Evolutionary conservation across 2,797 vertebrate species (phyloP).

Genomic region (Gallinago nigripennis): DNA sequence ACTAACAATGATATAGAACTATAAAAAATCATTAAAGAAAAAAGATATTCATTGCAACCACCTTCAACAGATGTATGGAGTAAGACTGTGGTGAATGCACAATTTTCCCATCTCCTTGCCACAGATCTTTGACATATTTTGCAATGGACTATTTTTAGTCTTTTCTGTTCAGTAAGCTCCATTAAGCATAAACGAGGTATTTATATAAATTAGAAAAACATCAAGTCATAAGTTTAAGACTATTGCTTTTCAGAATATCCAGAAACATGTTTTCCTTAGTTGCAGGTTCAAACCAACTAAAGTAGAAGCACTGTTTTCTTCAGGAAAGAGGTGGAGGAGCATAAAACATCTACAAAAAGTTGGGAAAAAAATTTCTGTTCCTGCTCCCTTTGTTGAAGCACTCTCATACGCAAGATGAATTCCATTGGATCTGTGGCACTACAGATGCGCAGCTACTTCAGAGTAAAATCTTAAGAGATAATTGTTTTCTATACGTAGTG

Average conservation of each 20-base stretch:
- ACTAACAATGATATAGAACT: background rate
- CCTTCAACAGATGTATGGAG: background rate
- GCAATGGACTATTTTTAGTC: background rate
- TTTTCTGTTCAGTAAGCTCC: background rate
- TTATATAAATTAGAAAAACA: background rate
- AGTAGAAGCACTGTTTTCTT: background rate
- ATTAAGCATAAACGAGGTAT: background rate
- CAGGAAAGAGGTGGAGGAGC: background rate
- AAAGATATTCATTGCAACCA: background rate
- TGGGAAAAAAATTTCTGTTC: fast-evolving
- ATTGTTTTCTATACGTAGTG: background rate
- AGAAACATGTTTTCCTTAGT: fast-evolving
- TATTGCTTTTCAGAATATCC: background rate
- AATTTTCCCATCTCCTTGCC: background rate
- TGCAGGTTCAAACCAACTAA: background rate
- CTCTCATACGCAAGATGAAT: background rate
- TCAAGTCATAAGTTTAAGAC: background rate
- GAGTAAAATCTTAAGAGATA: background rate
- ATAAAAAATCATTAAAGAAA: background rate
- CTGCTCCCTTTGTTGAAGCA: background rate
- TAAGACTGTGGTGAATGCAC: background rate
- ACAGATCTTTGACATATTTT: background rate
- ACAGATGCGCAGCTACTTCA: background rate
- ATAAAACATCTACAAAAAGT: background rate
- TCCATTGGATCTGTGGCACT: fast-evolving